phyloP scores from a whole-genome alignment of 2,888 invertebrate genomes.

The Meganola albula region DNA sequence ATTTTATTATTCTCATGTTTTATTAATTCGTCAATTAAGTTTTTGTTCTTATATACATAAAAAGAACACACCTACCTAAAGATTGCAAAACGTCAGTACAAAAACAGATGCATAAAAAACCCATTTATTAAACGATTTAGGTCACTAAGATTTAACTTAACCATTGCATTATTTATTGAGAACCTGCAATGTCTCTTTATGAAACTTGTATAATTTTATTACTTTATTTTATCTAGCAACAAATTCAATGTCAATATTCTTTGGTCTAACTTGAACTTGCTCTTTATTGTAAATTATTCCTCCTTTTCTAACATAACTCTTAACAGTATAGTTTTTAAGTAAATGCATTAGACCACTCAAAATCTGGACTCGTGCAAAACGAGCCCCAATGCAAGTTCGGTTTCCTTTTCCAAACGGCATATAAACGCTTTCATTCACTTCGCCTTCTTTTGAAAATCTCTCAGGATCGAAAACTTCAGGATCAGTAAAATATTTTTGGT shows the following conservation, averaged over 20 bases:
- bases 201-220: too few relatives aligned
- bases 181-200: too few relatives aligned
- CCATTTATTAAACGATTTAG: too few relatives aligned
- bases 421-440: slow-evolving; percentile 39
- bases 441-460: slow-evolving; percentile 39
- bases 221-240: slow-evolving; percentile 23
- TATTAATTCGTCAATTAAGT: too few relatives aligned
- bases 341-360: slow-evolving; percentile 38
- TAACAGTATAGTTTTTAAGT: slow-evolving; percentile 34
- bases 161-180: too few relatives aligned
- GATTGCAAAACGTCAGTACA: too few relatives aligned
- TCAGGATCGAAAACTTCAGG: slow-evolving; percentile 64
- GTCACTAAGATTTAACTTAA: too few relatives aligned
- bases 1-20: too few relatives aligned
- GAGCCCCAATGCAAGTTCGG: slow-evolving; percentile 58
- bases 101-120: too few relatives aligned
- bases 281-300: slow-evolving; percentile 36
- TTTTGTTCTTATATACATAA: too few relatives aligned
- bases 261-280: slow-evolving; percentile 35
- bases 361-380: slow-evolving; percentile 43
- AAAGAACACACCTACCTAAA: too few relatives aligned
- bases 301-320: slow-evolving; percentile 29
- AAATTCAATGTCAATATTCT: slow-evolving; percentile 40
- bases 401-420: slow-evolving; percentile 66
- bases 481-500: slow-evolving; percentile 55